phyloP scores from a whole-genome alignment of 2,113 vertebrate genomes.

The Callocephalon fimbriatum region DNA sequence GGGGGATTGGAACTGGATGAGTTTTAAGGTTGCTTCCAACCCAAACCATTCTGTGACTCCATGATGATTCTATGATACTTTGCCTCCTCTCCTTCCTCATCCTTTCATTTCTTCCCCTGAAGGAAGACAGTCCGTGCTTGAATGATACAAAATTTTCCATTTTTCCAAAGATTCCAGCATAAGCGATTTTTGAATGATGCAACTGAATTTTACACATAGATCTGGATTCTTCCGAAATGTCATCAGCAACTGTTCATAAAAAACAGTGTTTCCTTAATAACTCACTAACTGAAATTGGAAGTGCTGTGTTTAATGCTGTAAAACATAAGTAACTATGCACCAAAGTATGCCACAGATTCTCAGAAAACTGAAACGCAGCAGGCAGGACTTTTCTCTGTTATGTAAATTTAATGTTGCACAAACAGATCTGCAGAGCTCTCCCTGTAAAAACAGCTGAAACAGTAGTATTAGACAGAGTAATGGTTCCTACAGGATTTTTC shows the following conservation, averaged over 20 bases:
- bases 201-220: too few relatives aligned
- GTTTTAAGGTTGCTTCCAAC: not conserved
- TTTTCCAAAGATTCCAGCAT: not conserved
- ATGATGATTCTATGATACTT: not conserved
- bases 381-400: not conserved
- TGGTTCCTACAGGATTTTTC: not conserved
- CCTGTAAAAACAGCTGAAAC: not conserved
- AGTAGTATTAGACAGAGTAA: not conserved
- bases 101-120: not conserved
- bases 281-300: not conserved
- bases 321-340: not conserved
- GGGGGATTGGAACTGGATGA: not conserved
- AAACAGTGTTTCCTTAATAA: not conserved
- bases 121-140: not conserved
- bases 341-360: fast-evolving
- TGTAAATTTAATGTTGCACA: not conserved
- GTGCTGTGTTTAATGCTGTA: not conserved
- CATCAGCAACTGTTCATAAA: not conserved
- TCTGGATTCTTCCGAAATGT: not conserved
- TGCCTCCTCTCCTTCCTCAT: not conserved
- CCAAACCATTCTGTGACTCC: not conserved
- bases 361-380: not conserved
- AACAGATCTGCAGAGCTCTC: not conserved
- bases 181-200: not conserved
- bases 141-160: fast-evolving